phyloP scores from a whole-genome alignment of 1,140 invertebrate species.

The Venustaconcha ellipsiformis region DNA sequence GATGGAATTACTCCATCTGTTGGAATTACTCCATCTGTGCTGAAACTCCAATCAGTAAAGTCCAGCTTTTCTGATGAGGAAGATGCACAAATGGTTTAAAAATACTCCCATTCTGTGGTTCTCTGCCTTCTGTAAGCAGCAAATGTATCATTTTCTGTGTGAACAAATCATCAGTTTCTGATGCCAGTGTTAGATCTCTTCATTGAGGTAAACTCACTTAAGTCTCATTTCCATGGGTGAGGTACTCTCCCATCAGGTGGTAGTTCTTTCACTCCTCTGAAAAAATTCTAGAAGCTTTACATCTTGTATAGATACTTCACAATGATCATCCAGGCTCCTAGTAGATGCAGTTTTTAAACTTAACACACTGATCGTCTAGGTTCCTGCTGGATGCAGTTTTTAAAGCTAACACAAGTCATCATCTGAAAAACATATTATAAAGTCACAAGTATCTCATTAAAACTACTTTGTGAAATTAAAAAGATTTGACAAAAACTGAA shows the following conservation, averaged over 20 bases:
- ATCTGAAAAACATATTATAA: constrained; percentile 40
- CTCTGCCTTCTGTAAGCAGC: constrained; percentile 31
- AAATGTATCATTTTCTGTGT: constrained; percentile 31
- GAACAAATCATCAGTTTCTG: constrained; percentile 24
- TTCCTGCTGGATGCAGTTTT: too few species aligned
- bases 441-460: too few species aligned
- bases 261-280: background rate
- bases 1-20: constrained; percentile 25
- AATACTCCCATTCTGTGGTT: background rate
- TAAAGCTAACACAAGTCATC: constrained; percentile 73
- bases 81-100: background rate
- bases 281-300: constrained; percentile 22
- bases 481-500: background rate
- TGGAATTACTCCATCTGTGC: constrained; percentile 23
- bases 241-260: constrained; percentile 2
- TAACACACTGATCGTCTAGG: too few species aligned
- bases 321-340: constrained; percentile 82
- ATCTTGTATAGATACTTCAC: constrained; percentile 72
- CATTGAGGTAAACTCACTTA: background rate
- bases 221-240: background rate
- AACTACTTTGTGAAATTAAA: background rate
- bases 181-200: background rate
- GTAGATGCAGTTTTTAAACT: constrained; percentile 79
- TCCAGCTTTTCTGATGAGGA: constrained; percentile 6
- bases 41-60: constrained; percentile 36